These are phyloP conservation scores for Rhabdornis inornatus DNA, from an alignment of 2,113 vertebrate species.

Conservation along the genomic window DNA sequence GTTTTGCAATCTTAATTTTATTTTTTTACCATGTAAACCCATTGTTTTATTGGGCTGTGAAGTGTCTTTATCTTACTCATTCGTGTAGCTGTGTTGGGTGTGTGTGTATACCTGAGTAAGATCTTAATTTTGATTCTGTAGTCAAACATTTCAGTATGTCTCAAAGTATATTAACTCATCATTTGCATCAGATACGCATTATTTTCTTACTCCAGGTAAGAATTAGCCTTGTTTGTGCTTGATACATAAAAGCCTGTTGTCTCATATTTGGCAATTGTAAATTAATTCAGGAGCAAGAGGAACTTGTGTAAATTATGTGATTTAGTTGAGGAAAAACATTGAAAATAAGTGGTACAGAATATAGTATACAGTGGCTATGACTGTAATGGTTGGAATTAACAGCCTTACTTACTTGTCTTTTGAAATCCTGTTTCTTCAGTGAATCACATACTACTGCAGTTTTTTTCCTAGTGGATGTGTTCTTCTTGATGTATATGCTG, in stretches of 20 bases:
- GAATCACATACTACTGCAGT: neutral
- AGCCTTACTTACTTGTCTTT: neutral
- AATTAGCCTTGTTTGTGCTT: neutral
- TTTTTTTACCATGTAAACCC: neutral
- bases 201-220: neutral
- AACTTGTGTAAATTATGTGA: neutral
- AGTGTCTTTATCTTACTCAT: neutral
- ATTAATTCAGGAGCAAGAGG: neutral
- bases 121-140: neutral
- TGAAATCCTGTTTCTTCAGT: neutral
- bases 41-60: neutral
- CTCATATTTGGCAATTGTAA: neutral
- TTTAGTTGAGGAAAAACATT: neutral
- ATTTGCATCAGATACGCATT: neutral
- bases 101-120: neutral
- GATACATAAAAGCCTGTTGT: neutral
- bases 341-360: neutral
- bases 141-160: neutral
- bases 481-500: neutral
- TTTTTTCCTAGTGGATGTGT: neutral
- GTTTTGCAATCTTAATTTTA: neutral
- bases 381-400: neutral
- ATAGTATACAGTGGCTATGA: neutral
- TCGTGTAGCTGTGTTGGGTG: neutral
- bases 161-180: neutral